phyloP scores from a whole-genome alignment of 2,888 invertebrate species.

The Chydorus sphaericus region DNA sequence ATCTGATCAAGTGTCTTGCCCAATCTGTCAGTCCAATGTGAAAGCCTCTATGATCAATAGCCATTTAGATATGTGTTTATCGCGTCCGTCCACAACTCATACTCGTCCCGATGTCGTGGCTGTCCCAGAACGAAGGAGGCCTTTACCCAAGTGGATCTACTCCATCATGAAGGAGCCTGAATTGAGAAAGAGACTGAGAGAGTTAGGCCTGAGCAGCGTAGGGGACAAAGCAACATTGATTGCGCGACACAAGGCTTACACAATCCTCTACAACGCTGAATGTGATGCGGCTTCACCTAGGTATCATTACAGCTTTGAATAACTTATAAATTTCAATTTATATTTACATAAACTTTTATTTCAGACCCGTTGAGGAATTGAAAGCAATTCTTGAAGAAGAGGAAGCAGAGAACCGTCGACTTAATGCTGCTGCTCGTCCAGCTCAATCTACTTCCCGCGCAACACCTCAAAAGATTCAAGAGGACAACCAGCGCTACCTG shows the following conservation, averaged over 20 bases:
- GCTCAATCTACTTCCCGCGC: background rate
- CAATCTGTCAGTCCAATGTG: conserved; percentile 33
- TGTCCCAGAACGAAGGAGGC: too few relatives aligned
- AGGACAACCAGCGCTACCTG: background rate
- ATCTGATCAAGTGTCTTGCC: conserved; percentile 28
- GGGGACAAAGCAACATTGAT: conserved; percentile 32
- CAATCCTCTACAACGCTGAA: background rate
- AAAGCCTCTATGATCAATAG: conserved; percentile 31
- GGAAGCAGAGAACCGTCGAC: background rate
- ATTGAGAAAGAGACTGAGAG: conserved; percentile 32
- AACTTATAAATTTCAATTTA: too few relatives aligned
- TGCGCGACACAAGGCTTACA: conserved; percentile 26
- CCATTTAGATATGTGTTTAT: conserved; percentile 36
- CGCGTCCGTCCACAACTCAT: too few relatives aligned
- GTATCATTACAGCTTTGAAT: too few relatives aligned
- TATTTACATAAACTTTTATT: too few relatives aligned
- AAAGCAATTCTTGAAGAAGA: background rate
- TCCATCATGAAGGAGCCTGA: conserved; percentile 34
- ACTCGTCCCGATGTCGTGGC: too few relatives aligned
- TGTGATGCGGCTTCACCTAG: background rate
- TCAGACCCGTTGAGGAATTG: background rate
- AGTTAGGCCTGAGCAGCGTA: conserved; percentile 31
- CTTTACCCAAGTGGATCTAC: conserved; percentile 36
- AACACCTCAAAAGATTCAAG: background rate
- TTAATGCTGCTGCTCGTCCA: background rate